These are phyloP conservation scores for Schizotus pectinicornis DNA, from an alignment of 2,888 invertebrate species.

Conservation along the genomic window DNA sequence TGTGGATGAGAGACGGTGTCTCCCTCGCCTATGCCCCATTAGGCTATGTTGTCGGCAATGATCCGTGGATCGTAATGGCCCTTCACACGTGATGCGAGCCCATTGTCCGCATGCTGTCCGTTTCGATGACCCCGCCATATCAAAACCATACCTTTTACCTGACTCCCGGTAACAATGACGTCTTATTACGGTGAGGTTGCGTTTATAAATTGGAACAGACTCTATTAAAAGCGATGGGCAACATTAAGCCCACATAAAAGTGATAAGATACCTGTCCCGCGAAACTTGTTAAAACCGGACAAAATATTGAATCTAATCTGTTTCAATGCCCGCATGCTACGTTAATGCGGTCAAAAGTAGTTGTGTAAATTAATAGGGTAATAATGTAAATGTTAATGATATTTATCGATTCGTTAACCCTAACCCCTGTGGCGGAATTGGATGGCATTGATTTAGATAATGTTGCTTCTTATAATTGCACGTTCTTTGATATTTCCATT, in stretches of 20 bases:
- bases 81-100: slow-evolving; percentile 37
- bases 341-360: too few species aligned
- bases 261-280: too few species aligned
- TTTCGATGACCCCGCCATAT: slow-evolving; percentile 22
- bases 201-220: neutral
- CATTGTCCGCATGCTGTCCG: slow-evolving; percentile 28
- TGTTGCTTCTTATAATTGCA: too few species aligned
- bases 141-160: slow-evolving; percentile 20
- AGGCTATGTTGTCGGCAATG: slow-evolving; percentile 38
- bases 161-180: slow-evolving; percentile 3
- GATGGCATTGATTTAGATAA: too few species aligned
- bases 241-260: too few species aligned
- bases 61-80: slow-evolving; percentile 41
- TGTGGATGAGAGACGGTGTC: slow-evolving; percentile 37
- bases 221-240: too few species aligned
- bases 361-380: too few species aligned
- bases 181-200: slow-evolving; percentile 3
- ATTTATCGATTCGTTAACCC: too few species aligned
- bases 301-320: neutral
- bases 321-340: neutral
- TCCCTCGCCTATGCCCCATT: slow-evolving; percentile 37
- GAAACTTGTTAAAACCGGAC: too few species aligned
- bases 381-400: too few species aligned
- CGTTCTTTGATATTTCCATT: too few species aligned
- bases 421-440: too few species aligned